phyloP scores from a whole-genome alignment of 2,888 invertebrate species.

The Plagodis pulveraria region DNA sequence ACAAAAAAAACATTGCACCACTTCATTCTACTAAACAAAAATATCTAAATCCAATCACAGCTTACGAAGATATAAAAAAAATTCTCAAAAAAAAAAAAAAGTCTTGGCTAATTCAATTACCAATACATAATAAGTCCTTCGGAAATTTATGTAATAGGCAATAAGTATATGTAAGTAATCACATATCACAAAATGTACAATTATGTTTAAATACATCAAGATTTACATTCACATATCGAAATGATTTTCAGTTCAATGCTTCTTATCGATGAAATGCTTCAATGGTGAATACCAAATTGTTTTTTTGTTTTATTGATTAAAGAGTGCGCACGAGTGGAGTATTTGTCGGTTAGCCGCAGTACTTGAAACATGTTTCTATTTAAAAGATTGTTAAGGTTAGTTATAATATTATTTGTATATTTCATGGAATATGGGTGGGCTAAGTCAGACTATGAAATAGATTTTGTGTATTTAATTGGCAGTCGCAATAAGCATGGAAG shows the following conservation, averaged over 20 bases:
- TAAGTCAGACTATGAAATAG: neutral
- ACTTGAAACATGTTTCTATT: constrained; percentile 7
- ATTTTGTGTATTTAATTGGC: neutral
- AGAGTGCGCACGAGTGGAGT: neutral
- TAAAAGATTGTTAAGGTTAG: neutral
- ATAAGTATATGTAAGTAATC: too few relatives aligned
- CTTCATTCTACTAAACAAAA: too few relatives aligned
- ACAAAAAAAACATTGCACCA: too few relatives aligned
- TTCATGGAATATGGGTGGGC: neutral
- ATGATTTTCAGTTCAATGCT: constrained; percentile 3
- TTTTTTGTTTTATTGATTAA: constrained; percentile 4
- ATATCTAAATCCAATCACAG: too few relatives aligned
- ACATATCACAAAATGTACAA: too few relatives aligned
- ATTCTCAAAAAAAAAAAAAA: too few relatives aligned
- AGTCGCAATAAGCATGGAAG: neutral
- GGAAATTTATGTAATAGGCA: too few relatives aligned
- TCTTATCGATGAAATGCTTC: constrained; percentile 17
- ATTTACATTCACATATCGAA: neutral
- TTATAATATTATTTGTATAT: constrained; percentile 1
- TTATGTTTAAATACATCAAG: too few relatives aligned
- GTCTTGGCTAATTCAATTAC: too few relatives aligned
- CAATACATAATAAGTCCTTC: too few relatives aligned
- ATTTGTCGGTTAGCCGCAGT: neutral
- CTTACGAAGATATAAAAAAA: too few relatives aligned
- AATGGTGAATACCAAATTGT: constrained; percentile 8